Evolutionary conservation across 1,140 invertebrate species (phyloP), one percentile per base, ranked within the genome.

Genomic region (Leucophenga varia): DNA sequence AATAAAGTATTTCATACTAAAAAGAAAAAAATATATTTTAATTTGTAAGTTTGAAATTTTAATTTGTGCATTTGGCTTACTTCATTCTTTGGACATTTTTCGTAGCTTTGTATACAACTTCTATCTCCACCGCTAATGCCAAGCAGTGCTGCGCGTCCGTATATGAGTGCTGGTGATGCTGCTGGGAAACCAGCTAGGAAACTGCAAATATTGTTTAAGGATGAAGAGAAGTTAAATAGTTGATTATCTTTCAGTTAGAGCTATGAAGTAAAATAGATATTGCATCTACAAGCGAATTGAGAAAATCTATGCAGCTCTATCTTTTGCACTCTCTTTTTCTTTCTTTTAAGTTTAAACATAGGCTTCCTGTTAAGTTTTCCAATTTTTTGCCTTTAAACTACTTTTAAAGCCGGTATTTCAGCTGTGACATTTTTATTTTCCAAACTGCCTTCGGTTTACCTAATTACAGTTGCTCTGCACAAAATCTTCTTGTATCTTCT

Each of bases 141-240:
- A 2, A 89, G 76, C 20, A 89, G 70, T 0, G 84, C 84, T 1
- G 88, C 88, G 64, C 84, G 79, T 1, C 85, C 87, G 50, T 90
- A 89, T 28, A 79, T 79, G 12, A 87, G 74, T 12, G 88, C 69
- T 1, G 87, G 86, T 3, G 85, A 86, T 3, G 79, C 72, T 1
- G 59, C 61, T 10, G 73, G 72, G 21, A 75, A 72, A 19, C 47
- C 80, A 60, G 72, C 75, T 47, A 75, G 76, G 72, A 57, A 79
- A 57, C 71, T 80, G 69, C 76, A 54, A 21, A 35, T 8, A 42
- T 39, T 39, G 7, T 9, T 30, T 20, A 2, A 9, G 6, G 18
- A 3, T 7, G 13, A 17, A n/a, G 22, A 19, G 30, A 20, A 22
- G 4, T 5, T 4, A 42, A 12, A 32, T 9, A 22, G 12, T 34